Conservation (phyloP, 2,888 invertebrate species). For the Stenurella melanura region DNA sequence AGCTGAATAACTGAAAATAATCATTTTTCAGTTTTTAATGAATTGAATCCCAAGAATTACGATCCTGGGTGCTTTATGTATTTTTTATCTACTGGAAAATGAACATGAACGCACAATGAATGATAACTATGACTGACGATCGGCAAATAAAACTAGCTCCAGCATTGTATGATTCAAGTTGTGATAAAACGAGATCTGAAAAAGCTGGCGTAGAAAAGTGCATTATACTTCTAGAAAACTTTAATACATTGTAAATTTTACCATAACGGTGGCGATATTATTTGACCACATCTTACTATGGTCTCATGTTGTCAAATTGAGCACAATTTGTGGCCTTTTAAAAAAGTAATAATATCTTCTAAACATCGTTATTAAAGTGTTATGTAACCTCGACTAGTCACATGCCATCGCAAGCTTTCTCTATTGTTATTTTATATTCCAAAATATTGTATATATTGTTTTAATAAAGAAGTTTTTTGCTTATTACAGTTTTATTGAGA, state of each 20-base stretch:
- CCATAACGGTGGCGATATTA: background rate
- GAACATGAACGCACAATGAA: no score
- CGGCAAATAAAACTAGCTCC: no score
- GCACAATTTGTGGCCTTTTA: slow-evolving; percentile 46
- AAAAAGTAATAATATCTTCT: slow-evolving; percentile 25
- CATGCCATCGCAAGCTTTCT: slow-evolving; percentile 34
- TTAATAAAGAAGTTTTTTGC: slow-evolving; percentile 34
- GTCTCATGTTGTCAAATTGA: slow-evolving; percentile 26
- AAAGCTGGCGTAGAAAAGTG: no score
- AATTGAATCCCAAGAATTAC: no score
- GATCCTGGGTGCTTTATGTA: no score
- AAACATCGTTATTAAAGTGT: slow-evolving; percentile 37
- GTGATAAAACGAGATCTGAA: no score
- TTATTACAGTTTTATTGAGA: slow-evolving; percentile 38
- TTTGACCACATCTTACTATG: slow-evolving; percentile 1
- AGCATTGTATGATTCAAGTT: no score
- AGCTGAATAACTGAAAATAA: no score
- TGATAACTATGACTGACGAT: no score
- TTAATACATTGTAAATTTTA: background rate
- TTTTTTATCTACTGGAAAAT: no score
- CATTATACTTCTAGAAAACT: no score
- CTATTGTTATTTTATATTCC: slow-evolving; percentile 39
- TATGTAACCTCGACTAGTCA: slow-evolving; percentile 29
- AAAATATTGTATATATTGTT: slow-evolving; percentile 33
- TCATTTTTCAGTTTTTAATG: no score